Base-by-base conservation (phyloP, 2,797 vertebrate genomes). In the Hippopotamyrus pictus region DNA sequence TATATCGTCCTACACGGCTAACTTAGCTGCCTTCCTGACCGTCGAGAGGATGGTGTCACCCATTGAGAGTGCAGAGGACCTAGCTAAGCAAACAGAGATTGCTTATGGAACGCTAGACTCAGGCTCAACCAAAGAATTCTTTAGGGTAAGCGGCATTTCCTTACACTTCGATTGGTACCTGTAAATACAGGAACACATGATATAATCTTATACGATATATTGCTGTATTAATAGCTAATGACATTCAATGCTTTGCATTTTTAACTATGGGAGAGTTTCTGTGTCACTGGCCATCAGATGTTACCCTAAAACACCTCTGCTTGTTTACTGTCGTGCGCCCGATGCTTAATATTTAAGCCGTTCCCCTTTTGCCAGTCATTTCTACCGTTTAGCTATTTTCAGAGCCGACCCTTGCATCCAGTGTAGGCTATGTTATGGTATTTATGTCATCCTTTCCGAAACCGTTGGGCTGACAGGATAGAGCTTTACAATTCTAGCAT, bases 41-140 rank as follows among this genome's bases (percentile, higher is more conserved):
- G 98, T 99, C 89, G 98, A 99, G 95, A 96, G 98, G 93, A 99
- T 99, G 98, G 98, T 99, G 90, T 99, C 98, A 90, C 98, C 98
- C 87, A 99, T 99, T 51, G 98, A 99, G 94, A 98, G 98, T 90
- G 98, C 98, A 2, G 98, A 99, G 91, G 98, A 99, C 92, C 96
- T 99, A 91, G 98, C 98, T 91, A 99, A 99, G 93, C 98, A 99
- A 95, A 97, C 98, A 79, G 98, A 99, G 93, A 99, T 99, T 90
- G 97, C 97, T 90, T 99, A 99, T 88, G 98, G 98, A 54, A 99
- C 98, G 11, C 95, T 99, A 94, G 98, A 99, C 94, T 98, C 98
- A 92, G 98, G 98, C 93, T 99, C 98, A 90, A 99, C 98, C 92
- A 99, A 99, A 95, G 98, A 99, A 92, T 99, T 99, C 94, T 99